A percentile compares a stretch with the other conserved stretches of the same genome.
phyloP scores from a whole-genome alignment of 2,113 vertebrate genomes.

The Cyphomyrus plagiostoma region DNA sequence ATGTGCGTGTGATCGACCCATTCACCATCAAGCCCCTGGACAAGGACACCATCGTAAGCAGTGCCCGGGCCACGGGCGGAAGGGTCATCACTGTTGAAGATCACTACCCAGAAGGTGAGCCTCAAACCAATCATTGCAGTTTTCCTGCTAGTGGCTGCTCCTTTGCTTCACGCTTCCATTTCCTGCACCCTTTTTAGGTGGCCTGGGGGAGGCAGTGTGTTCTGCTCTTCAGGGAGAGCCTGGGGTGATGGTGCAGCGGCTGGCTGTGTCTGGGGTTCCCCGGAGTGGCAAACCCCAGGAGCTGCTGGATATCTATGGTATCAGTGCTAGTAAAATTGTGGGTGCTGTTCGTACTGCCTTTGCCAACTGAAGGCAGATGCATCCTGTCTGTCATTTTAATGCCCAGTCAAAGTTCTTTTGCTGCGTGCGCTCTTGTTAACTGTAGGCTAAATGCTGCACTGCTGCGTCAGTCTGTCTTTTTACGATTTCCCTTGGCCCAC shows the following conservation, averaged over 20 bases:
- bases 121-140: background rate
- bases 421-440: background rate
- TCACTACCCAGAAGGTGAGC: slow-evolving; percentile 75
- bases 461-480: background rate
- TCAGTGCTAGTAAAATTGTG: slow-evolving; percentile 69
- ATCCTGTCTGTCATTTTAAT: background rate
- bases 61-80: slow-evolving; percentile 66
- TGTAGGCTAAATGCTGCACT: background rate
- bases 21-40: slow-evolving; percentile 84
- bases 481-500: background rate
- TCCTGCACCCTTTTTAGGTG: slow-evolving; percentile 52
- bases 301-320: slow-evolving; percentile 70
- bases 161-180: background rate
- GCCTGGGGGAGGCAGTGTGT: slow-evolving; percentile 75
- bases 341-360: slow-evolving; percentile 61
- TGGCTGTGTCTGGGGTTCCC: slow-evolving; percentile 66
- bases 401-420: background rate
- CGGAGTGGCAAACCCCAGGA: slow-evolving; percentile 69
- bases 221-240: slow-evolving; percentile 66
- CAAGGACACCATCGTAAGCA: slow-evolving; percentile 64
- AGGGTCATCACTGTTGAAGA: slow-evolving; percentile 79
- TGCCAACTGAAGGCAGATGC: slow-evolving; percentile 51
- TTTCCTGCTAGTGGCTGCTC: background rate
- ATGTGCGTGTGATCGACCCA: slow-evolving; percentile 70
- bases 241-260: slow-evolving; percentile 62